These are phyloP conservation scores for Tautogolabrus adspersus DNA, from an alignment of 2,113 vertebrate species.

Conservation along the genomic window DNA sequence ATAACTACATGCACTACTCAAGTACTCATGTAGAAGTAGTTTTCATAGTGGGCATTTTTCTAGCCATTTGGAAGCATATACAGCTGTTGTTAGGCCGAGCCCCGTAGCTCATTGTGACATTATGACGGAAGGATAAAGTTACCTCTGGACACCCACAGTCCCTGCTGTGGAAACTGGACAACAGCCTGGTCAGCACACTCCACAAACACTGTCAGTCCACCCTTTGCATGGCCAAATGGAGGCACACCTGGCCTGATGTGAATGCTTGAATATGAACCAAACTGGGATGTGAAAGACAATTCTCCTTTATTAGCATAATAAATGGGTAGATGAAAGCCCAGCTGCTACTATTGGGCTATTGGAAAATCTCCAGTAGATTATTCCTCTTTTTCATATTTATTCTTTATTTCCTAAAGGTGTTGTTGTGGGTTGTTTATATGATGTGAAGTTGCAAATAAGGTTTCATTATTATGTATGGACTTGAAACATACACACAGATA, in stretches of 20 bases:
- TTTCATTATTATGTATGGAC: slow-evolving; percentile 69
- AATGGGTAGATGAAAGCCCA: slow-evolving; percentile 75
- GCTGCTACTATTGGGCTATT: slow-evolving; percentile 76
- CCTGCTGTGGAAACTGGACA: slow-evolving; percentile 58
- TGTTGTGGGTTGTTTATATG: slow-evolving; percentile 80
- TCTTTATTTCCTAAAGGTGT: slow-evolving; percentile 73
- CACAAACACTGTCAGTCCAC: slow-evolving; percentile 37
- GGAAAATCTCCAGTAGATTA: slow-evolving; percentile 69
- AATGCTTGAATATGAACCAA: slow-evolving; percentile 77
- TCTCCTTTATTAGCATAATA: slow-evolving; percentile 75
- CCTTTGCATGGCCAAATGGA: slow-evolving; percentile 80
- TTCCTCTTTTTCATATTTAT: slow-evolving; percentile 78
- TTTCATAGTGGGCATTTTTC: slow-evolving; percentile 62
- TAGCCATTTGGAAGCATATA: slow-evolving; percentile 48
- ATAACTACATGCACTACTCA: slow-evolving; percentile 50
- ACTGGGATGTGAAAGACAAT: slow-evolving; percentile 72
- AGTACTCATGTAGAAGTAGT: slow-evolving; percentile 50
- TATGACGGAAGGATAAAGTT: slow-evolving; percentile 48
- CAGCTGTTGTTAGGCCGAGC: slow-evolving; percentile 54
- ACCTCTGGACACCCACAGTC: slow-evolving; percentile 66
- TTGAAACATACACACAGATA: slow-evolving; percentile 61
- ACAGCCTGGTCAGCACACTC: slow-evolving; percentile 38
- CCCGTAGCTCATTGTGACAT: slow-evolving; percentile 62
- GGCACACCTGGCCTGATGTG: slow-evolving; percentile 79
- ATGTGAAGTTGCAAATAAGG: slow-evolving; percentile 80